Conservation (phyloP, 2,797 vertebrate genomes). For the Dromococcyx pavoninus region DNA sequence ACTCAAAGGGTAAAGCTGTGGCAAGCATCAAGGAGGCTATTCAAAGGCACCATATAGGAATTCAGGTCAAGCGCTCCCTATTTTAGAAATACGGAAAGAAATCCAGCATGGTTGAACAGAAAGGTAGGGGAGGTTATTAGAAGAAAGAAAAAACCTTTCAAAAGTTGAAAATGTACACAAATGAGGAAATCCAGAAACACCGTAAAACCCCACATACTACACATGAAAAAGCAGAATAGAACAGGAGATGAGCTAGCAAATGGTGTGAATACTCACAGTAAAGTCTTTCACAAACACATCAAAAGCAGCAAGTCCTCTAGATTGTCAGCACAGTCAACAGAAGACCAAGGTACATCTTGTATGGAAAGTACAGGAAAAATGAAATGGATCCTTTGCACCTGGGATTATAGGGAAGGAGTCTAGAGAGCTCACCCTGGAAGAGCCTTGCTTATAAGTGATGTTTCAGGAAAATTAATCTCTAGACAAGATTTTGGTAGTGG, state of each 20-base stretch:
- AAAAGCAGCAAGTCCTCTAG: background rate
- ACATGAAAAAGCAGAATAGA: background rate
- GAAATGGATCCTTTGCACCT: background rate
- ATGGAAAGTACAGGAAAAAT: background rate
- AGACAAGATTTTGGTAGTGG: background rate
- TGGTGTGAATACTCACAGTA: background rate
- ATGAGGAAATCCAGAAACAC: background rate
- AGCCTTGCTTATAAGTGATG: background rate
- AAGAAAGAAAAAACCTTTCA: background rate
- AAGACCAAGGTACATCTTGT: background rate
- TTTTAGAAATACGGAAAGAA: background rate
- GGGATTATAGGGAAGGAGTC: background rate
- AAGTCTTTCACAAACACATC: background rate
- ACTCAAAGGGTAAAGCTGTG: background rate
- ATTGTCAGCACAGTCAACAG: background rate
- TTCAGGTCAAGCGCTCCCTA: background rate
- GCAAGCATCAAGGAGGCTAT: background rate
- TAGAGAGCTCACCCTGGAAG: background rate
- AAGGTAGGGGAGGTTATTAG: background rate
- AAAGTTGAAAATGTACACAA: background rate
- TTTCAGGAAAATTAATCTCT: background rate
- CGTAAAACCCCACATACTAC: background rate
- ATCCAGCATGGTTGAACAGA: background rate
- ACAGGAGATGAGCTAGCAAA: background rate
- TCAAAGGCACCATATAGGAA: background rate